These are phyloP conservation scores for Notarius quadriscutis DNA, from an alignment of 2,113 vertebrate genomes.

Conservation along the genomic window DNA sequence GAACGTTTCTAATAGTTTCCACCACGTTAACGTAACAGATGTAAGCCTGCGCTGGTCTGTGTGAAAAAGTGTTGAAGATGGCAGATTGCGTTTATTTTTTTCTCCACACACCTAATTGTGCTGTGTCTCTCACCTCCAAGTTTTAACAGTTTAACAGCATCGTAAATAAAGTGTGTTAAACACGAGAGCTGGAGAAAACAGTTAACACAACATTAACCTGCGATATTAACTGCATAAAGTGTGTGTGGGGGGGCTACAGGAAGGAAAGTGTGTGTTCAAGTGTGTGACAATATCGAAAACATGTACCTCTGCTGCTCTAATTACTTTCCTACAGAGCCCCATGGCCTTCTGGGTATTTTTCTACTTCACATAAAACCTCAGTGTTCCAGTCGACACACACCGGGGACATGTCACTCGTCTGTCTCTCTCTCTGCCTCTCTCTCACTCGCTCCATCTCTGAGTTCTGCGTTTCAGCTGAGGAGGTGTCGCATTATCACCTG, in stretches of 20 bases:
- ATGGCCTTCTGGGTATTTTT: constrained; percentile 72
- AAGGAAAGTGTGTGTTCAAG: not conserved
- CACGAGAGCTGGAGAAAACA: constrained; percentile 13
- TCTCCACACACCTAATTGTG: not conserved
- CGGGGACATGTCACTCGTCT: constrained; percentile 42
- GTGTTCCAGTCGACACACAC: constrained; percentile 65
- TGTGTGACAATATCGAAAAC: constrained; percentile 5
- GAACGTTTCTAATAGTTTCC: not conserved
- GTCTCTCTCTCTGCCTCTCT: constrained; percentile 2
- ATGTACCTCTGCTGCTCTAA: constrained; percentile 59
- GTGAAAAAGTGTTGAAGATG: not conserved
- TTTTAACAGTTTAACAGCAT: constrained; percentile 1
- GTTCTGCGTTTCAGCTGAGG: constrained; percentile 60
- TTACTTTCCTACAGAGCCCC: constrained; percentile 70
- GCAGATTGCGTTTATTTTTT: not conserved
- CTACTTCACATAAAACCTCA: constrained; percentile 70
- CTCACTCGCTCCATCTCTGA: constrained; percentile 23
- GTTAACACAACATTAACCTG: constrained; percentile 44
- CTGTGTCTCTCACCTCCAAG: constrained; percentile 28
- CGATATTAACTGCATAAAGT: not conserved
- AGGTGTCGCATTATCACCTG: constrained; percentile 82
- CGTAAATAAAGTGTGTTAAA: constrained; percentile 29
- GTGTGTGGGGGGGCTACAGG: not conserved
- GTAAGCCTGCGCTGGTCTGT: not conserved
- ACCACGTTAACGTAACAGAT: not conserved